These are phyloP conservation scores for Lithobius niger DNA, from an alignment of 1,140 invertebrate species.

Conservation along the genomic window DNA sequence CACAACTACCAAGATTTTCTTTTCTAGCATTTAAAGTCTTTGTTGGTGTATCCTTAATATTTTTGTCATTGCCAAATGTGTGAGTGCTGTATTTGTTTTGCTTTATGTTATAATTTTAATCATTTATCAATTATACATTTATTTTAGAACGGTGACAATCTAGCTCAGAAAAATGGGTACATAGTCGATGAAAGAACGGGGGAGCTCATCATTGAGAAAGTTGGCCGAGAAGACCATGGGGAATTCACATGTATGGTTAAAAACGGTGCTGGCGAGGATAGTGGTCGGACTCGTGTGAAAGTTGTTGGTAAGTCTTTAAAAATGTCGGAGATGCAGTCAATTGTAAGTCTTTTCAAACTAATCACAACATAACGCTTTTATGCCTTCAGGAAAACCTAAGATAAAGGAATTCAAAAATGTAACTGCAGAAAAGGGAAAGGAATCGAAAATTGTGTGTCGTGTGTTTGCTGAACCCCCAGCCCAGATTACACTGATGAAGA, in stretches of 20 bases:
- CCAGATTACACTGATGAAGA: slow-evolving; percentile 49
- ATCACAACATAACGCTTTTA: not conserved
- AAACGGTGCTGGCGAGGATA: slow-evolving; percentile 58
- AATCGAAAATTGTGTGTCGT: slow-evolving; percentile 54
- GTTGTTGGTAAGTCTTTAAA: slow-evolving; percentile 23
- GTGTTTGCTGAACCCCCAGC: slow-evolving; percentile 63
- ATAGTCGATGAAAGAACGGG: slow-evolving; percentile 45
- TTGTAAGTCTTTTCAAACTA: too few relatives aligned
- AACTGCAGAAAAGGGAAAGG: slow-evolving; percentile 45
- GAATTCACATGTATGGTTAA: slow-evolving; percentile 66
- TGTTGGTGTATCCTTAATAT: too few relatives aligned
- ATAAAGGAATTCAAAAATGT: slow-evolving; percentile 62
- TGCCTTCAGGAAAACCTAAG: slow-evolving; percentile 43
- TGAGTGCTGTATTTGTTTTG: too few relatives aligned
- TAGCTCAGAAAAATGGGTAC: slow-evolving; percentile 51
- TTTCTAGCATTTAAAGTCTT: too few relatives aligned
- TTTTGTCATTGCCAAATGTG: too few relatives aligned
- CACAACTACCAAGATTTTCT: too few relatives aligned
- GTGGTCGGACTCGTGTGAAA: slow-evolving; percentile 38
- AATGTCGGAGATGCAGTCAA: too few relatives aligned
- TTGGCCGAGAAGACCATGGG: slow-evolving; percentile 60
- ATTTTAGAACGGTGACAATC: slow-evolving; percentile 34
- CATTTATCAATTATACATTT: too few relatives aligned
- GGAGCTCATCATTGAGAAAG: slow-evolving; percentile 54
- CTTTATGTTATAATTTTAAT: too few relatives aligned